phyloP scores from a whole-genome alignment of 1,140 invertebrate species.

The Saccostrea glomerata region DNA sequence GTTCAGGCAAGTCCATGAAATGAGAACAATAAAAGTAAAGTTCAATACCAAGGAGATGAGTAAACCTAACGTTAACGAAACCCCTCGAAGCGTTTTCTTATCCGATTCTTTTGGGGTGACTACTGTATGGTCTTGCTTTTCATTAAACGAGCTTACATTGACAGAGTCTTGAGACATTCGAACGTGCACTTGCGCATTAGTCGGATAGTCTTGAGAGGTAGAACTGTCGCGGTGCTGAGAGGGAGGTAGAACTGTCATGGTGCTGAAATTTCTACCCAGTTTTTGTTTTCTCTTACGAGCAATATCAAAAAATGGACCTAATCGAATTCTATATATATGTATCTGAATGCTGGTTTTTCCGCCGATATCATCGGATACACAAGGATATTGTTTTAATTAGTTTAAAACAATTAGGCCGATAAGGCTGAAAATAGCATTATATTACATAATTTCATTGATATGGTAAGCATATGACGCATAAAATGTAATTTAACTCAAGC shows the following conservation, averaged over 20 bases:
- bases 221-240: not conserved
- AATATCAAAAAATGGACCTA: no score
- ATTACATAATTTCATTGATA: no score
- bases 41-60: not conserved
- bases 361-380: no score
- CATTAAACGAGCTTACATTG: not conserved
- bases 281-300: no score
- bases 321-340: no score
- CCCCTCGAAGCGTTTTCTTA: not conserved
- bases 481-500: no score
- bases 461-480: no score
- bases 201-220: not conserved
- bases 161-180: not conserved
- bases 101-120: not conserved
- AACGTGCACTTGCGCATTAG: not conserved
- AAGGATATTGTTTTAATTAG: no score
- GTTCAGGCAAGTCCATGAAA: not conserved
- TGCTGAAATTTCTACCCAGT: not conserved
- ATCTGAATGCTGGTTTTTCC: no score
- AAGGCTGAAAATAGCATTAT: no score
- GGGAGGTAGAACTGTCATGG: not conserved
- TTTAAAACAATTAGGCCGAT: no score
- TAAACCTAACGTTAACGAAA: not conserved
- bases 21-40: not conserved
- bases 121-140: not conserved